Evolutionary conservation across 2,113 vertebrate species (phyloP).

Genomic region (Halichoeres trimaculatus): DNA sequence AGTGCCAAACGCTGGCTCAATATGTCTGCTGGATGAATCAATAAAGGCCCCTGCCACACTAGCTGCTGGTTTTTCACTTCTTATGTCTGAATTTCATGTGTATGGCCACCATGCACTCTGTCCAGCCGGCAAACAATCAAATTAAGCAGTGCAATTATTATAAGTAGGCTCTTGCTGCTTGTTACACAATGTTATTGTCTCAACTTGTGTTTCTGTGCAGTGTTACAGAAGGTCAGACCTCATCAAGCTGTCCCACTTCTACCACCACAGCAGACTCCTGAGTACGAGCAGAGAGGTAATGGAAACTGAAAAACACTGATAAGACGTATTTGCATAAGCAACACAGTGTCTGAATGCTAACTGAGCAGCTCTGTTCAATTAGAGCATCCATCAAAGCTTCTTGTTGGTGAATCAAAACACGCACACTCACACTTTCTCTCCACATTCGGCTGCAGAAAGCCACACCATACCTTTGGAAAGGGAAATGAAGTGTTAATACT

Average conservation of each 20-base stretch:
- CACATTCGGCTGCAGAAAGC: not conserved
- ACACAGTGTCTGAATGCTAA: slow-evolving; percentile 7
- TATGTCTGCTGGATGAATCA: slow-evolving; percentile 6
- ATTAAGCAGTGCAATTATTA: not conserved
- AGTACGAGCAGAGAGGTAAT: not conserved
- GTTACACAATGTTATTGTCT: slow-evolving; percentile 7
- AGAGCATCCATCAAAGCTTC: not conserved
- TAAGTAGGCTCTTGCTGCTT: not conserved
- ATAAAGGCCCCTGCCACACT: not conserved
- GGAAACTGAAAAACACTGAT: slow-evolving; percentile 3
- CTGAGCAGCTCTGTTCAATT: not conserved
- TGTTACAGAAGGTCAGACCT: not conserved
- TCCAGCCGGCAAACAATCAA: not conserved
- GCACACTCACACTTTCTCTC: not conserved
- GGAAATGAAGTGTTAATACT: not conserved
- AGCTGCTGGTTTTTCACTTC: not conserved
- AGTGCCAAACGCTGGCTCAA: slow-evolving; percentile 8
- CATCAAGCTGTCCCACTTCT: not conserved
- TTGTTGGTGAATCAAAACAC: not conserved
- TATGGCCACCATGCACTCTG: not conserved
- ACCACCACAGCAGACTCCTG: not conserved
- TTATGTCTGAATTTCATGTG: not conserved
- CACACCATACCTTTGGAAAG: not conserved
- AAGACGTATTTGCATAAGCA: slow-evolving; percentile 5
- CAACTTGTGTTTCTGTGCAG: not conserved